Conservation (phyloP, 2,113 vertebrate genomes). For the Anhinga anhinga region DNA sequence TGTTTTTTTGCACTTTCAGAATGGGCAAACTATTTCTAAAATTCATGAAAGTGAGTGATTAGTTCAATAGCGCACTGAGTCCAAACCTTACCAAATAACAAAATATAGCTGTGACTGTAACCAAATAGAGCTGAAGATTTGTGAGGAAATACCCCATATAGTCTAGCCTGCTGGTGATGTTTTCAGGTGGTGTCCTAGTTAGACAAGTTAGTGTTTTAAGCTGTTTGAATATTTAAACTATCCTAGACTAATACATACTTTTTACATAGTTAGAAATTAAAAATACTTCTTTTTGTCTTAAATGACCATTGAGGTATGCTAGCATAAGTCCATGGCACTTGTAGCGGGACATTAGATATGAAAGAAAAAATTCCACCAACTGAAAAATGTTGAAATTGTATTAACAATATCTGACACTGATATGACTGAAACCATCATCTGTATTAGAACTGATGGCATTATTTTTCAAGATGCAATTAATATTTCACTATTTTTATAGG, state of each 20-base stretch:
- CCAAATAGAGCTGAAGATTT: background rate
- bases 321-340: background rate
- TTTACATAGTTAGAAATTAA: background rate
- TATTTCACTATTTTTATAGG: background rate
- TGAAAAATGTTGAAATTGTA: background rate
- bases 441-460: slow-evolving; percentile 17
- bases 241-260: background rate
- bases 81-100: background rate
- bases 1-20: background rate
- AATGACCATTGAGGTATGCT: background rate
- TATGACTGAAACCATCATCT: slow-evolving; percentile 28
- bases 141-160: background rate
- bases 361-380: background rate
- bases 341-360: background rate
- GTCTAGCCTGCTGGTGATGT: background rate
- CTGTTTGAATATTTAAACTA: background rate
- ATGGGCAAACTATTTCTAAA: background rate
- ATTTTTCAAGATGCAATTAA: slow-evolving; percentile 56
- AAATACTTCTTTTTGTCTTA: background rate
- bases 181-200: background rate
- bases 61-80: background rate
- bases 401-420: slow-evolving; percentile 2
- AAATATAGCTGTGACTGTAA: background rate
- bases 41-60: background rate
- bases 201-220: background rate